Evolutionary conservation across 1,140 invertebrate genomes (phyloP), one percentile per base, ranked within the genome.

Genomic region (Eriosoma lanigerum): DNA sequence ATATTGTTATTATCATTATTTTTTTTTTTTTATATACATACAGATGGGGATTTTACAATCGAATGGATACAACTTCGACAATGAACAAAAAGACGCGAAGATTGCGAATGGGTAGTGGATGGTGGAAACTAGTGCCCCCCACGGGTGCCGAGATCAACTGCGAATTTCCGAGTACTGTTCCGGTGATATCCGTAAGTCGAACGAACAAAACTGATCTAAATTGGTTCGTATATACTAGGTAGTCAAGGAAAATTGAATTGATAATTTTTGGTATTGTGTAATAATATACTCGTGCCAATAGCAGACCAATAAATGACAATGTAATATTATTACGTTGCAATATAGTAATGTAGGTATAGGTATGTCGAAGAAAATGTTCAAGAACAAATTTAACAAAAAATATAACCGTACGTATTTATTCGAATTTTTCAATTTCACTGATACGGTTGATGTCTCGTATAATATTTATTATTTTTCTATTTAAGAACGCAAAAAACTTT

Each of bases 111-210:
- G 84, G 84, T 2, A 81, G 81, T 19, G 84, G 84, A 24, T 78
- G 81, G 70, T 84, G 82, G 80, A 66, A 82, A 8, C 60, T 84
- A 52, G 64, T 83, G 0, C 82, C 84, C 1, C 82, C 83, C 15
- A 70, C 78, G 6, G 82, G 83, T 4, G 84, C 83, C 21, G 83
- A 84, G 62, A 81, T 84, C 24, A 83, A 80, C n/a, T 84, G 84
- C 56, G 83, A 84, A 64, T 84, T 84, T 62, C 84, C 84, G 21
- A 72, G 76, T n/a, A 81, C 80, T 66, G 80, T 83, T 62, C 52
- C 80, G 17, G 81, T 84, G 50, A 80, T 84, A 48, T 84, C 84
- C 17, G 84, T 84, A 80, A 84, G 84, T 83, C 64, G 2, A 58
- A 24, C 1, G 60, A 8, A 62, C 26, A 62, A 38, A 32, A 62